A percentile compares a stretch with the other conserved stretches of the same genome.
phyloP scores from a whole-genome alignment of 1,140 invertebrate genomes.

The Piezodorus guildinii region DNA sequence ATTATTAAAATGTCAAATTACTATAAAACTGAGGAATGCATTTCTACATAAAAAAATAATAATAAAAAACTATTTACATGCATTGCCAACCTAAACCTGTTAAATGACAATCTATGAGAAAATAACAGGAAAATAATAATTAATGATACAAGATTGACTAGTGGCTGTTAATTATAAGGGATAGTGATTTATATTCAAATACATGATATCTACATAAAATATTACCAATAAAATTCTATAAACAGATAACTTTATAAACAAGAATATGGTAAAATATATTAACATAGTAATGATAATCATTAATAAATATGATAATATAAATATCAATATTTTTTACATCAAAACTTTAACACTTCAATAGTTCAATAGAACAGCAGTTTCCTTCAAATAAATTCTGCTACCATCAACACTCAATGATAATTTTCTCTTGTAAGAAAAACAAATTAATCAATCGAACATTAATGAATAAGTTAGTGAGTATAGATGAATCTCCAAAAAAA shows the following conservation, averaged over 20 bases:
- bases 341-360: neutral
- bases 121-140: neutral
- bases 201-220: slow-evolving; percentile 4
- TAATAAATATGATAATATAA: neutral
- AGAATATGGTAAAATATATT: neutral
- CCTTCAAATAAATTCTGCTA: neutral
- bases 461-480: too few species aligned
- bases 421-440: too few species aligned
- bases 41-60: neutral
- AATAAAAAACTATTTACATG: neutral
- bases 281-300: neutral
- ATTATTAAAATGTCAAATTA: neutral
- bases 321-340: neutral
- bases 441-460: too few species aligned
- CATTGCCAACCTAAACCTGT: neutral
- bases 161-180: neutral
- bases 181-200: neutral
- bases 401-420: neutral
- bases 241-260: slow-evolving; percentile 3
- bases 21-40: neutral
- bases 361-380: neutral
- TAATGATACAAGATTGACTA: neutral
- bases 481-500: neutral
- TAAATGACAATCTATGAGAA: neutral
- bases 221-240: neutral